phyloP scores from a whole-genome alignment of 1,140 invertebrate species.

The Ceratina japonica region DNA sequence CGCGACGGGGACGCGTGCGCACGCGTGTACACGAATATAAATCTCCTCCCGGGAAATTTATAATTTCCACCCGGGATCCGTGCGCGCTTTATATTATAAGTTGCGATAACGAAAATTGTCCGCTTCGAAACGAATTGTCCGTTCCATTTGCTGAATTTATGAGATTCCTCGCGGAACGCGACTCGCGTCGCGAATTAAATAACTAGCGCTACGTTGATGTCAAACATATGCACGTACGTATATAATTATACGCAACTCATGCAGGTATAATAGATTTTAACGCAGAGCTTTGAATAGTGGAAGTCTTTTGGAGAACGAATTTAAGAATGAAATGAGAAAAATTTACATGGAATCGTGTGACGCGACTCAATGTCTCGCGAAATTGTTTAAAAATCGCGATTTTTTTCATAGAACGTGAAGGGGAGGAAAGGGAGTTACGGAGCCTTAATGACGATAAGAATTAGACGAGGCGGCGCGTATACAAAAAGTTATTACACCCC shows the following conservation, averaged over 20 bases:
- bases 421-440: slow-evolving; percentile 6
- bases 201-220: too few species aligned
- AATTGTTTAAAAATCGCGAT: not conserved
- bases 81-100: slow-evolving; percentile 1
- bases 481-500: slow-evolving; percentile 34
- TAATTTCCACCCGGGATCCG: slow-evolving; percentile 41
- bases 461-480: slow-evolving; percentile 18
- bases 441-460: slow-evolving; percentile 28
- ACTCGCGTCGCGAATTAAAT: too few species aligned
- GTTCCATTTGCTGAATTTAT: not conserved
- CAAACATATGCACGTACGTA: too few species aligned
- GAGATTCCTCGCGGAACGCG: too few species aligned
- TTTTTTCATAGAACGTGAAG: not conserved
- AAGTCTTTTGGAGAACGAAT: too few species aligned
- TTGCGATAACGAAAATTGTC: slow-evolving; percentile 36
- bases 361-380: too few species aligned
- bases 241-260: too few species aligned
- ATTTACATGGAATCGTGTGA: too few species aligned
- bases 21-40: slow-evolving; percentile 8
- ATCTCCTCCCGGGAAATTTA: slow-evolving; percentile 21
- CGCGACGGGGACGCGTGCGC: slow-evolving; percentile 8
- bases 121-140: not conserved
- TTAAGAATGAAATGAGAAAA: too few species aligned
- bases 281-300: not conserved
- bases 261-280: too few species aligned